Base-by-base conservation (phyloP, 2,797 vertebrate species). In the Liparis tanakae region DNA sequence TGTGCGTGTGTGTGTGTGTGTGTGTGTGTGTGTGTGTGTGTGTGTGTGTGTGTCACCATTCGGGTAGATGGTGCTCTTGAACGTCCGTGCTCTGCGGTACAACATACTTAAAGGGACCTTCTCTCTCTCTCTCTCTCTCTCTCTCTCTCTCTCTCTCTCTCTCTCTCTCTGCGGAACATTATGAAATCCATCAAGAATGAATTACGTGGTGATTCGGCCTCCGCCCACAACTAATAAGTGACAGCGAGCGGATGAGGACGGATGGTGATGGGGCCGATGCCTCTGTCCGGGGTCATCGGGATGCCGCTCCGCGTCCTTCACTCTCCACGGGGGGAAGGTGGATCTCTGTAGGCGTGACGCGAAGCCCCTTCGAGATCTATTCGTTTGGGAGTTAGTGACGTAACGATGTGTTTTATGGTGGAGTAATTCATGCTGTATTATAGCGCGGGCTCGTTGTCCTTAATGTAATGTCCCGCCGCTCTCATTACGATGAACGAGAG, bases 151-250 rank as follows among this genome's bases (percentile, higher is more conserved):
- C 76, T 67, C 65, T 72, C 76, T 72, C 76, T 67, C 65, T 72
- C 76, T 72, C 76, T 51, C 68, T 75, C 68, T 75, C 63, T 72
- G 37, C 30, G 59, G 78, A 70, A 73, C 82, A 85, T 85, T 85
- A 83, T 81, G 79, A 87, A 88, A 81, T 87, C 86, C 86, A 88
- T 91, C 86, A 80, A 36, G 73, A 81, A 79, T 87, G 71, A 91
- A 85, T 89, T 78, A 90, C 67, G 79, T 41, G 20, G 76, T 43
- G 75, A 81, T 89, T 85, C 74, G 76, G 76, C 74, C 75, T 70
- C 75, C 68, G 79, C 72, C 76, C 53, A 59, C 81, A 69, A 53
- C 83, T 84, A 78, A 87, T 85, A 82, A 84, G 87, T 71, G 79
- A 81, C 83, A 69, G 85, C 36, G 33, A 37, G 73, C 84, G 86